phyloP scores from a whole-genome alignment of 2,888 invertebrate species.

The Amiota communis region DNA sequence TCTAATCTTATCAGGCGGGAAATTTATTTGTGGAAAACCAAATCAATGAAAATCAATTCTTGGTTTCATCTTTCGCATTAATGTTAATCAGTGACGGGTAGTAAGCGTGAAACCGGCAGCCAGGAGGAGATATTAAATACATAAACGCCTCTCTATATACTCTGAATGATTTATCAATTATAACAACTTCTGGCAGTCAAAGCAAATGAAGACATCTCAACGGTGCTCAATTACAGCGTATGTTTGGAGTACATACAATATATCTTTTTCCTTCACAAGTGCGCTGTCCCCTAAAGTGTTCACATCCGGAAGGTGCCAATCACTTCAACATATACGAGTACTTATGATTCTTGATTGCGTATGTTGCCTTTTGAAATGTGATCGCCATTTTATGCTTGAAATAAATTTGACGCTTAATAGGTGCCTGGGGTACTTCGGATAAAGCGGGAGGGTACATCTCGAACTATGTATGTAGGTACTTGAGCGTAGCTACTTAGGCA shows the following conservation, averaged over 20 bases:
- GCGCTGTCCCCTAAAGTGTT: slow-evolving; percentile 50
- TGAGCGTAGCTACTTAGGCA: slow-evolving; percentile 6
- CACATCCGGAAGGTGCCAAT: slow-evolving; percentile 61
- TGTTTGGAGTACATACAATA: neutral
- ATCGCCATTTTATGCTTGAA: slow-evolving; percentile 70
- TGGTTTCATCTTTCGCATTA: neutral
- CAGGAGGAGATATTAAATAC: no score
- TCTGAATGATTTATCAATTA: no score
- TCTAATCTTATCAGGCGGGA: slow-evolving; percentile 53
- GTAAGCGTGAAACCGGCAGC: no score
- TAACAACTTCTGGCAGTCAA: neutral
- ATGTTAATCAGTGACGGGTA: no score
- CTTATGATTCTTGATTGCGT: no score
- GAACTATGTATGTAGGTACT: slow-evolving; percentile 42
- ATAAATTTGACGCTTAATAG: slow-evolving; percentile 60
- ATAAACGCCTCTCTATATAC: no score
- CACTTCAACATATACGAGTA: slow-evolving; percentile 40
- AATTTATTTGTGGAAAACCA: slow-evolving; percentile 44
- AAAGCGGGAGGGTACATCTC: slow-evolving; percentile 3
- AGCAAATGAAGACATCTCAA: neutral
- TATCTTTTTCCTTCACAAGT: neutral
- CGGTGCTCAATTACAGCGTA: neutral
- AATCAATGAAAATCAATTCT: neutral
- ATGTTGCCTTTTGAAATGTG: slow-evolving; percentile 63
- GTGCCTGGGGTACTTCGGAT: slow-evolving; percentile 11